phyloP scores from a whole-genome alignment of 2,797 vertebrate genomes.

The Erethizon dorsatum region DNA sequence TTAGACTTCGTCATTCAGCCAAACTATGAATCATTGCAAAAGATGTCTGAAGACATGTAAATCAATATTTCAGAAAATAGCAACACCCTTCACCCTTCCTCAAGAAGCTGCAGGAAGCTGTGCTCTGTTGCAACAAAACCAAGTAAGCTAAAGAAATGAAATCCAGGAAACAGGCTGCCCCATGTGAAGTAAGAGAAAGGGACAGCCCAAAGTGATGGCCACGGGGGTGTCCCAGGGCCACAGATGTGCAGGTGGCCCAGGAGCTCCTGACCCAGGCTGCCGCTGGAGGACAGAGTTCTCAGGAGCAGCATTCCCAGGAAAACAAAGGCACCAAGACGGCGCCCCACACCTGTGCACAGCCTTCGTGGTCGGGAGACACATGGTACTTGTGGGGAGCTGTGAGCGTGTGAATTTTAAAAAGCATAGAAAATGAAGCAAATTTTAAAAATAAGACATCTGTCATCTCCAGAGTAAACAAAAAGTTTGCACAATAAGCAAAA shows the following conservation, averaged over 20 bases:
- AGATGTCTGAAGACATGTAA: not conserved
- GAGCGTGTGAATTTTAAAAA: not conserved
- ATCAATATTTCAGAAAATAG: not conserved
- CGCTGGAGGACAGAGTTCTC: not conserved
- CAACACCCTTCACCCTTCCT: not conserved
- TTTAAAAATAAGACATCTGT: not conserved
- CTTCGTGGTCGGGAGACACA: accelerated
- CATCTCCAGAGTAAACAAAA: not conserved
- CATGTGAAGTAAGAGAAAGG: not conserved
- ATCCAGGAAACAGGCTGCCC: not conserved
- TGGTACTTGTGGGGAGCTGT: not conserved
- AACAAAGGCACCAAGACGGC: not conserved
- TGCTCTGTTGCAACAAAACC: not conserved
- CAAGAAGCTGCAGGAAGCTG: not conserved
- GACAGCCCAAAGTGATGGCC: not conserved
- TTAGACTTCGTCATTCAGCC: not conserved
- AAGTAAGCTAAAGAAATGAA: not conserved
- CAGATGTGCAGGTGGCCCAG: not conserved
- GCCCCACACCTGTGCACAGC: accelerated
- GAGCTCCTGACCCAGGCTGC: no score
- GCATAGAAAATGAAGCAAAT: not conserved
- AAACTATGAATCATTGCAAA: not conserved
- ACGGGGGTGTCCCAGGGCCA: not conserved
- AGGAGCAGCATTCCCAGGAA: not conserved
- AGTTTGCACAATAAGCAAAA: not conserved